Conservation (phyloP, 2,888 invertebrate species). For the Ichneumoninae sp. region DNA sequence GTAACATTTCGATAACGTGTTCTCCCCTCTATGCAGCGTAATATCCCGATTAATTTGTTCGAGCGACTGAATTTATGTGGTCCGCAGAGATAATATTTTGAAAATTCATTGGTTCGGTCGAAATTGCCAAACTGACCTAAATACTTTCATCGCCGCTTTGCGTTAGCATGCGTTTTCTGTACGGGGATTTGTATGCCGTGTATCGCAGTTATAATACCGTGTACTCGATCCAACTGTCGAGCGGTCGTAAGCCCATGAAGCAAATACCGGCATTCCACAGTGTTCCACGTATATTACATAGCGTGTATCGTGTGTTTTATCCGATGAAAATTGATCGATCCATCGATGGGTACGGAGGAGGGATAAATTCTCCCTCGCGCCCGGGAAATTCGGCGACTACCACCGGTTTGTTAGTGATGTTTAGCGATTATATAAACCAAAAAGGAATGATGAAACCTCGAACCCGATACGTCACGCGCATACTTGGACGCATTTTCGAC, state of each 20-base stretch:
- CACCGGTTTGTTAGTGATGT: conserved; percentile 11
- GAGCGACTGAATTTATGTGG: conserved; percentile 22
- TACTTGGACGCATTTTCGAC: conserved; percentile 13
- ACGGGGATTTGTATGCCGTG: neutral
- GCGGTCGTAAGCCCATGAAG: neutral
- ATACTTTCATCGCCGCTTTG: conserved; percentile 39
- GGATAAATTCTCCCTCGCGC: neutral
- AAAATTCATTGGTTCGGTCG: conserved; percentile 35
- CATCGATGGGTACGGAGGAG: neutral
- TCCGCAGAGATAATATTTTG: conserved; percentile 39
- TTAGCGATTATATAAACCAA: neutral
- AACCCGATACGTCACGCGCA: neutral
- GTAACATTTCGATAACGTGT: neutral
- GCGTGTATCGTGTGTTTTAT: conserved; percentile 11
- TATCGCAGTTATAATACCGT: conserved; percentile 32
- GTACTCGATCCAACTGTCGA: conserved; percentile 18
- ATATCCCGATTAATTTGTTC: conserved; percentile 15
- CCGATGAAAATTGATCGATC: conserved; percentile 25
- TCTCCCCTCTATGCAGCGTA: neutral
- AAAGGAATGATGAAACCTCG: neutral
- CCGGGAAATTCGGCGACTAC: neutral
- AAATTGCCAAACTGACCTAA: conserved; percentile 43
- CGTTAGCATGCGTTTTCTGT: neutral
- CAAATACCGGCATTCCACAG: conserved; percentile 9
- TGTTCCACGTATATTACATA: neutral